phyloP scores from a whole-genome alignment of 2,797 vertebrate species.

The Bufotes viridis region DNA sequence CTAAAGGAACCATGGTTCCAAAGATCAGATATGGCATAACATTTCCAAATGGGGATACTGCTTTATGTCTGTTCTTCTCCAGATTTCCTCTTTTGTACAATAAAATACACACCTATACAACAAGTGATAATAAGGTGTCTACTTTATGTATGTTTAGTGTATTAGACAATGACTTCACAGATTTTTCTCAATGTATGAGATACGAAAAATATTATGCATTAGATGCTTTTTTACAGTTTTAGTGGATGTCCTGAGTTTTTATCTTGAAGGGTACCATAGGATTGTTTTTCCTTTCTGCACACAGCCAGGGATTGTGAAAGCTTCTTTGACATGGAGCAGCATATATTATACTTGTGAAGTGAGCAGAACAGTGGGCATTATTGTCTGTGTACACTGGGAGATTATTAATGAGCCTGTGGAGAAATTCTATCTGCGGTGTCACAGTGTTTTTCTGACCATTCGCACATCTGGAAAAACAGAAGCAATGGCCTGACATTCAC shows the following conservation, averaged over 20 bases:
- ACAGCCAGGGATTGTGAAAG: constrained; percentile 52
- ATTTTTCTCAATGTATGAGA: background rate
- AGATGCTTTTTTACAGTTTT: background rate
- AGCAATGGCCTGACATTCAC: constrained; percentile 66
- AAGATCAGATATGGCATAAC: too few species aligned
- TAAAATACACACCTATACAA: too few species aligned
- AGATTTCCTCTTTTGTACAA: too few species aligned
- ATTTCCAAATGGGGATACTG: too few species aligned
- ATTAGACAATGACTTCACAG: background rate
- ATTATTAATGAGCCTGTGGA: constrained; percentile 70
- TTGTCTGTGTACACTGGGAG: constrained; percentile 71
- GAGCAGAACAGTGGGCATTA: constrained; percentile 66
- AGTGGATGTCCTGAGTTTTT: constrained; percentile 15
- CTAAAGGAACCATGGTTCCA: too few species aligned
- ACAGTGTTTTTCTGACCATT: constrained; percentile 67
- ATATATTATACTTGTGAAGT: constrained; percentile 65
- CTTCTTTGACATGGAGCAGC: constrained; percentile 62
- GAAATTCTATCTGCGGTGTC: constrained; percentile 72
- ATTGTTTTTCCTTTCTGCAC: constrained; percentile 65
- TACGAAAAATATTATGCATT: background rate
- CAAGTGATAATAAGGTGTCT: too few species aligned
- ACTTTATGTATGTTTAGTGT: background rate
- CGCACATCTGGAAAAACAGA: constrained; percentile 76
- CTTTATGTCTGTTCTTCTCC: background rate
- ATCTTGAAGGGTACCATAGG: constrained; percentile 59